Evolutionary conservation across 2,888 invertebrate genomes (phyloP).

Genomic region (Plebejus melissa): DNA sequence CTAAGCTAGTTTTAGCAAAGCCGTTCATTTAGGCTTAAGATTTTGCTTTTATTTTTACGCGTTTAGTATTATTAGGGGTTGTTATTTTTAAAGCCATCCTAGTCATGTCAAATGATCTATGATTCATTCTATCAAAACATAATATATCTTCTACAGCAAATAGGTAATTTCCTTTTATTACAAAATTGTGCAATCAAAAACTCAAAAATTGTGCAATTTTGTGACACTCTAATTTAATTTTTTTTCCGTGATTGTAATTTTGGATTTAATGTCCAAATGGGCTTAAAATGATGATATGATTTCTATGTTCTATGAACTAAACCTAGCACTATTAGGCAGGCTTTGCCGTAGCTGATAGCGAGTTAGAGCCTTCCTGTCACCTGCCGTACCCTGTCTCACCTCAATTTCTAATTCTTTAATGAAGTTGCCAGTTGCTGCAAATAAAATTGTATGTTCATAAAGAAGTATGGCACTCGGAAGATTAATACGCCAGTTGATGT

Average conservation of each 20-base stretch:
- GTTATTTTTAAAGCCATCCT: not conserved
- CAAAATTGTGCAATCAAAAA: not conserved
- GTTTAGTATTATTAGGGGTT: not conserved
- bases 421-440: slow-evolving; percentile 5
- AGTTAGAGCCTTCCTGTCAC: slow-evolving; percentile 1
- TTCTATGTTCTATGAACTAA: not conserved
- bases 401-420: slow-evolving; percentile 12
- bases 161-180: not conserved
- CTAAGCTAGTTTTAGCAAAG: slow-evolving; percentile 7
- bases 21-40: not conserved
- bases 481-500: too few relatives aligned
- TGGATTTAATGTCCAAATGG: not conserved
- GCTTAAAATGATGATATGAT: slow-evolving; percentile 1
- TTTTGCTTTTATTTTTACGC: not conserved
- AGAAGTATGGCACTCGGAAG: not conserved
- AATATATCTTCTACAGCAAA: not conserved
- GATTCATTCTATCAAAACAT: not conserved
- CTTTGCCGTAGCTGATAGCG: slow-evolving; percentile 3
- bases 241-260: not conserved
- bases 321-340: slow-evolving; percentile 15
- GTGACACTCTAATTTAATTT: not conserved
- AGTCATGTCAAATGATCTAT: not conserved
- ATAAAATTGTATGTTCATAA: slow-evolving; percentile 7
- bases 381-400: slow-evolving; percentile 7
- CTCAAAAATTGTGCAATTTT: not conserved